These are phyloP conservation scores for Pteropus rufus DNA, from an alignment of 2,797 vertebrate species.

Conservation along the genomic window DNA sequence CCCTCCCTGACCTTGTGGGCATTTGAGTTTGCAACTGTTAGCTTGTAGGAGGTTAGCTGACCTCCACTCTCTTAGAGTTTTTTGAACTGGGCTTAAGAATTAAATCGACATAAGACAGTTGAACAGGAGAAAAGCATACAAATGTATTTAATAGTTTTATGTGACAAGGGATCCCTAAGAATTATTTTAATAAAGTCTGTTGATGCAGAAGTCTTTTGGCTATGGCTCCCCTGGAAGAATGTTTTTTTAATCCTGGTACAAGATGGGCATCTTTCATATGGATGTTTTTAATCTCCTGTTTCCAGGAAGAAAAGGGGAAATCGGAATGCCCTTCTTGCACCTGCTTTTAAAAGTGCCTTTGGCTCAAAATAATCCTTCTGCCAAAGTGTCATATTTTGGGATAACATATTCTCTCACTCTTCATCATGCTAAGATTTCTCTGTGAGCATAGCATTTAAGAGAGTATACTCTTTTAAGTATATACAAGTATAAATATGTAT, in stretches of 20 bases:
- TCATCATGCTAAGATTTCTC: not conserved
- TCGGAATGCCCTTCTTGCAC: not conserved
- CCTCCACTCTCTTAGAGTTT: not conserved
- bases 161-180: not conserved
- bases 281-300: not conserved
- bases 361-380: not conserved
- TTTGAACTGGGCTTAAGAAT: not conserved
- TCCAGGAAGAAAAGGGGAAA: not conserved
- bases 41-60: not conserved
- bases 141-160: not conserved
- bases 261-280: no score
- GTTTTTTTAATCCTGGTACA: not conserved
- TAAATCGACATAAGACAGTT: not conserved
- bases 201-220: not conserved
- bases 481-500: not conserved
- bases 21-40: not conserved
- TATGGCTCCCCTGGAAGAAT: not conserved
- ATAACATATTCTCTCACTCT: not conserved
- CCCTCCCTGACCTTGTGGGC: not conserved
- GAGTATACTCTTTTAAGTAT: not conserved
- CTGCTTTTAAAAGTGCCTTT: not conserved
- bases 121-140: not conserved
- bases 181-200: not conserved
- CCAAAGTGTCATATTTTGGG: not conserved
- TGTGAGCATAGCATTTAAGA: not conserved